Evolutionary conservation across 1,140 invertebrate species (phyloP).

Genomic region (Heliconius hermathena): DNA sequence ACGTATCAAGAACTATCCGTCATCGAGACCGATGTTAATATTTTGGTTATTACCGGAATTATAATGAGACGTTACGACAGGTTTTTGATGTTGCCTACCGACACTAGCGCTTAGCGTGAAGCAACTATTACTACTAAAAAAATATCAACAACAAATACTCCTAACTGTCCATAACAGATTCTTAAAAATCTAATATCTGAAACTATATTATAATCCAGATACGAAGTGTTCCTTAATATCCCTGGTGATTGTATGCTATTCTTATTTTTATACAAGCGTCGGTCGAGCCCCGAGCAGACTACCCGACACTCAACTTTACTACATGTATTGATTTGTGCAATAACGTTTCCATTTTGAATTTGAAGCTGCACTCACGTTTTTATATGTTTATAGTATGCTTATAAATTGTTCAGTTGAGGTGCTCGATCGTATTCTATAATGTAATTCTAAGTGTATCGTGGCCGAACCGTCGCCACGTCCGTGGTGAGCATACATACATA

Average conservation of each 20-base stretch:
- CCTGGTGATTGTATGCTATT: neutral
- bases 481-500: conserved; percentile 49
- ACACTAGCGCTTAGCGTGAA: no score
- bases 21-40: no score
- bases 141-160: no score
- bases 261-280: conserved; percentile 37
- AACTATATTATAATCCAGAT: no score
- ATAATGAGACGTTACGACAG: no score
- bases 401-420: conserved; percentile 46
- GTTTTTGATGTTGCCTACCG: no score
- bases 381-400: conserved; percentile 7
- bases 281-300: conserved; percentile 28
- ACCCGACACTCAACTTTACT: neutral
- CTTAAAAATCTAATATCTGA: no score
- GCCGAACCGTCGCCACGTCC: conserved; percentile 70
- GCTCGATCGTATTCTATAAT: conserved; percentile 55
- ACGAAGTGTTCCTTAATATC: no score
- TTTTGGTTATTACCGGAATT: no score
- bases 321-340: conserved; percentile 5
- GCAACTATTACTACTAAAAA: no score
- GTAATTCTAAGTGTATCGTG: conserved; percentile 55
- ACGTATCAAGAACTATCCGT: no score
- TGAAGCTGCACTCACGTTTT: conserved; percentile 11
- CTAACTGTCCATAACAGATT: no score
- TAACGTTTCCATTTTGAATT: conserved; percentile 3